phyloP scores from a whole-genome alignment of 1,140 invertebrate genomes.

The Octopus sinensis region DNA sequence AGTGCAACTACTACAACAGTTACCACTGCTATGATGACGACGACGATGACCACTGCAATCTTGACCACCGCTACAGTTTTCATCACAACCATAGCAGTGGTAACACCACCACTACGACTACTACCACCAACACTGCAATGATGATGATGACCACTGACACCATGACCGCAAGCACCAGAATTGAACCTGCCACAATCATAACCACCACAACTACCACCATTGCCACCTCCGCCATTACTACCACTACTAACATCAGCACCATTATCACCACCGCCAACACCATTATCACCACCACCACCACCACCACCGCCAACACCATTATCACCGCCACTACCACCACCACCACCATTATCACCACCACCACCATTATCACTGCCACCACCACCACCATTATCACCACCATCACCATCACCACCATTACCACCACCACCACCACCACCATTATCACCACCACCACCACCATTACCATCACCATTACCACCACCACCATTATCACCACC shows the following conservation, averaged over 20 bases:
- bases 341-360: conserved; percentile 8
- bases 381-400: conserved; percentile 16
- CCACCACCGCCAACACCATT: no score
- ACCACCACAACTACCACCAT: conserved; percentile 10
- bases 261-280: no score
- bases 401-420: conserved; percentile 10
- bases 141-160: conserved; percentile 7
- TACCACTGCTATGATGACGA: not conserved
- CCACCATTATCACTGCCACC: conserved; percentile 15
- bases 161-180: conserved; percentile 1
- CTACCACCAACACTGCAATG: conserved; percentile 1
- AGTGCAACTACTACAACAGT: not conserved
- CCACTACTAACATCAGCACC: no score
- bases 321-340: not conserved
- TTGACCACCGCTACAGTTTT: not conserved
- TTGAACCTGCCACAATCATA: no score
- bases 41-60: conserved; percentile 11
- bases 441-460: conserved; percentile 12
- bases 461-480: conserved; percentile 21
- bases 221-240: conserved; percentile 3
- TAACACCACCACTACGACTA: no score
- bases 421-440: conserved; percentile 15
- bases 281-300: no score
- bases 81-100: not conserved
- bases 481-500: conserved; percentile 20